Conservation (phyloP, 2,797 vertebrate genomes). For the Borostomias antarcticus region DNA sequence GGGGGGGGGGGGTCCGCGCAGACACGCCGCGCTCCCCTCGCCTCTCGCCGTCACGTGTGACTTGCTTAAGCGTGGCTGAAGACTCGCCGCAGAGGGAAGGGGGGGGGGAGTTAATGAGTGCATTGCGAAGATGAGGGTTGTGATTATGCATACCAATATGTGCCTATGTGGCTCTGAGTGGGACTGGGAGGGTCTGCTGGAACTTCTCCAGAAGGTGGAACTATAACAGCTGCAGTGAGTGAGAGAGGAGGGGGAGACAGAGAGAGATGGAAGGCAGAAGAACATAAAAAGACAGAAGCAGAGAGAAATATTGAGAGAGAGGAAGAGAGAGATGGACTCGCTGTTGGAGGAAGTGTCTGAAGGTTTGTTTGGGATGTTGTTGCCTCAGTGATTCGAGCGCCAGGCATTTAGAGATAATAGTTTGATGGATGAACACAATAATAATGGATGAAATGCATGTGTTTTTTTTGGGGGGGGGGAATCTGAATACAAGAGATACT, state of each 20-base stretch:
- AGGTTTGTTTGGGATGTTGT: too few species aligned
- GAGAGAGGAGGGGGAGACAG: not conserved
- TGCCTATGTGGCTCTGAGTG: conserved; percentile 3
- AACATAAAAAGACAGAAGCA: not conserved
- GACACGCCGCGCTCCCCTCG: not conserved
- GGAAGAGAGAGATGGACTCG: not conserved
- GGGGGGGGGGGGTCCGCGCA: too few species aligned
- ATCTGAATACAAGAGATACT: too few species aligned
- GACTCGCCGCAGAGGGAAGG: too few species aligned
- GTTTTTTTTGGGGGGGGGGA: too few species aligned
- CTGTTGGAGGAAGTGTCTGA: too few species aligned
- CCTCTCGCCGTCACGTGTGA: conserved; percentile 11
- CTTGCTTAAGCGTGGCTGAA: conserved; percentile 11
- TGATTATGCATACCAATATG: conserved; percentile 12
- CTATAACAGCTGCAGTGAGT: conserved; percentile 1
- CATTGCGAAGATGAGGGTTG: conserved; percentile 7
- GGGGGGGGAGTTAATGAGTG: conserved; percentile 10
- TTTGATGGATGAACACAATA: too few species aligned
- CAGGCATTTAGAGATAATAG: too few species aligned
- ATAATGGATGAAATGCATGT: too few species aligned
- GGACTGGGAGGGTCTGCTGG: conserved; percentile 4
- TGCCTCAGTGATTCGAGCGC: not conserved
- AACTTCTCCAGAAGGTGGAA: conserved; percentile 23
- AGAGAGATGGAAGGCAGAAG: not conserved
- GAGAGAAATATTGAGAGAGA: too few species aligned